phyloP scores from a whole-genome alignment of 2,797 vertebrate genomes.

The Cirrhinus molitorella region DNA sequence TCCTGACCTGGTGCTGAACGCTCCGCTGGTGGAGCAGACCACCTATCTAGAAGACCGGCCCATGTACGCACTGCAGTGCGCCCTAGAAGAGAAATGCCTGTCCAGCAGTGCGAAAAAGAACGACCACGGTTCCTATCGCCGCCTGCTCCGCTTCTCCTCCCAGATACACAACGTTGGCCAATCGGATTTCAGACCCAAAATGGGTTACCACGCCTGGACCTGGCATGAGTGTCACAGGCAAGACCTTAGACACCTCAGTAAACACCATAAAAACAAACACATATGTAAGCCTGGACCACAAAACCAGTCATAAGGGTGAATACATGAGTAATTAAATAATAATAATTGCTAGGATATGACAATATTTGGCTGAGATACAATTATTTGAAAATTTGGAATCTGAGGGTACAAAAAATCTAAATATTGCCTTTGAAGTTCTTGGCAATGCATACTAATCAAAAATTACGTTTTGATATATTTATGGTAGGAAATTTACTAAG shows the following conservation, averaged over 20 bases:
- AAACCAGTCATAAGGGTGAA: too few relatives aligned
- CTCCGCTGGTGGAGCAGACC: constrained; percentile 89
- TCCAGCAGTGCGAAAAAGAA: constrained; percentile 79
- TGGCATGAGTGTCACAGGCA: constrained; percentile 98
- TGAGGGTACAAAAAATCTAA: too few relatives aligned
- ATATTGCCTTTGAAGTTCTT: too few relatives aligned
- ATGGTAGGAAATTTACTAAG: too few relatives aligned
- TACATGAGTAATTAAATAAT: too few relatives aligned
- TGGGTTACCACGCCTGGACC: constrained; percentile 89
- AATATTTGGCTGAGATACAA: too few relatives aligned
- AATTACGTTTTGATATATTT: too few relatives aligned
- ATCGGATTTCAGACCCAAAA: constrained; percentile 90
- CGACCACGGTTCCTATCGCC: constrained; percentile 80
- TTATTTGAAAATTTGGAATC: too few relatives aligned
- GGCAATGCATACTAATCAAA: too few relatives aligned
- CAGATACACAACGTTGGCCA: constrained; percentile 96
- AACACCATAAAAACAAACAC: neutral
- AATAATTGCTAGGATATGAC: too few relatives aligned
- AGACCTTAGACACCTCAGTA: constrained; percentile 21
- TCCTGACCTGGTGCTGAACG: constrained; percentile 91
- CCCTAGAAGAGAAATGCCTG: constrained; percentile 93
- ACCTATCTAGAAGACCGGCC: constrained; percentile 96
- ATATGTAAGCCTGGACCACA: too few relatives aligned
- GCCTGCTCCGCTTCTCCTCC: constrained; percentile 95
- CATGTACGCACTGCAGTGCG: constrained; percentile 90